Evolutionary conservation across 2,113 vertebrate species (phyloP), one percentile per base, ranked within the genome.

Genomic region (Brachirus orientalis): DNA sequence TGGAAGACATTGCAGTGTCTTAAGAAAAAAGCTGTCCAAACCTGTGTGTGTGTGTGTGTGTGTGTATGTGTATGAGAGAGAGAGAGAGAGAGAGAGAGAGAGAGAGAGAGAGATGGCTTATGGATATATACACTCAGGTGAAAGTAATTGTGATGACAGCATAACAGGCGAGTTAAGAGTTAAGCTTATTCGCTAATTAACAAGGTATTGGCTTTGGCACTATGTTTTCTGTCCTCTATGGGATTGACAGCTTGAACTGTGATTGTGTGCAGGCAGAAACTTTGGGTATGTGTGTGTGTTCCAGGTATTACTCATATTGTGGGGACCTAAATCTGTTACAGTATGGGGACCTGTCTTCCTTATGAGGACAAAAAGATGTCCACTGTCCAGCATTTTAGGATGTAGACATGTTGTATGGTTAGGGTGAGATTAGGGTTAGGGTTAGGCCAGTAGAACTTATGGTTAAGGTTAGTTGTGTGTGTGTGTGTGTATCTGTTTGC

Each of bases 161-260:
- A 88, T 83, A 87, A 74, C 80, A 66, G 57, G 45, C 58, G 22
- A 82, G 70, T 18, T 61, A 62, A 63, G 60, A 80, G 69, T 75
- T 87, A 76, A 87, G 62, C 79, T 63, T 44, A 73, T 75, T 69
- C 77, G 63, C 43, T 83, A 80, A 84, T 86, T 82, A 78, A 79
- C 68, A 60, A 57, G 69, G 43, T 54, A 73, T 81, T 67, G 78
- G 80, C 84, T 73, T 51, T 66, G 77, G 71, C 78, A 16, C 68
- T 66, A 48, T 80, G 80, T 84, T 90, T 78, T 71, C 60, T 69
- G 41, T 77, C 44, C 40, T 75, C 60, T 57, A 40, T 48, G 67
- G 59, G 75, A 83, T 69, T 79, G 69, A 57, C 58, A 60, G 83
- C 51, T 75, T 71, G 69, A 75, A 45, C 50, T 64, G 61, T 65